Evolutionary conservation across 2,797 vertebrate species (phyloP), one percentile per base, ranked within the genome.

Genomic region (Pangasius krempfi): DNA sequence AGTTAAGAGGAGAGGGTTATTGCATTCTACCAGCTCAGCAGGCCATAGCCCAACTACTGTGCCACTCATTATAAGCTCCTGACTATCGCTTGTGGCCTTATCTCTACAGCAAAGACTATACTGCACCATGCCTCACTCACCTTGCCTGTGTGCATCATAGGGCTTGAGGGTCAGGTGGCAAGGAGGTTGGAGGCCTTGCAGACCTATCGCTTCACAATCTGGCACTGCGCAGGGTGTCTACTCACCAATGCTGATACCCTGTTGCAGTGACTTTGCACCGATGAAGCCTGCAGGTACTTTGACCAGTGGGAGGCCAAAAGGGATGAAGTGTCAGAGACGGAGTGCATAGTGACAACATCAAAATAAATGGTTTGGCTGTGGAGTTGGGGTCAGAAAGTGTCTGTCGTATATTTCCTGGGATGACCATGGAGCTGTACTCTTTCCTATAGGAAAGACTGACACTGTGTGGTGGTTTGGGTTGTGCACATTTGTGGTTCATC

Each of bases 141-240:
- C 85, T 86, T 56, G 72, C 58, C 72, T 62, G 73, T 62, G 37
- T 78, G 27, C 37, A 78, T 64, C 73, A 64, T 47, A 50, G 27
- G 3, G n/a, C 85, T n/a, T 52, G 73, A 78, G 56, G 85, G 72
- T 86, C 85, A 76, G 85, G 73, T 86, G 85, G 73, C 40, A 78
- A 37, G 56, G 40, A 76, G 85, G 85, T 62, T 78, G 85, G 85
- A 64, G 73, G 72, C 56, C 27, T 62, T 78, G 72, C 27, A 86
- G 58, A 75, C 73, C 73, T 86, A 76, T 86, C 7, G 72, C n/a
- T 76, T 62, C 22, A 30, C 85, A 75, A 86, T 86, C 85, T 86
- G 85, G 84, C 70, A 84, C 60, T 30, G 82, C 9, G 4, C 82
- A 73, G 84, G 84, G 70, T 58, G 84, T 86, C 52, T 44, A 20